These are phyloP conservation scores for Sebastes oblongus DNA, from an alignment of 2,797 vertebrate species.

Conservation along the genomic window DNA sequence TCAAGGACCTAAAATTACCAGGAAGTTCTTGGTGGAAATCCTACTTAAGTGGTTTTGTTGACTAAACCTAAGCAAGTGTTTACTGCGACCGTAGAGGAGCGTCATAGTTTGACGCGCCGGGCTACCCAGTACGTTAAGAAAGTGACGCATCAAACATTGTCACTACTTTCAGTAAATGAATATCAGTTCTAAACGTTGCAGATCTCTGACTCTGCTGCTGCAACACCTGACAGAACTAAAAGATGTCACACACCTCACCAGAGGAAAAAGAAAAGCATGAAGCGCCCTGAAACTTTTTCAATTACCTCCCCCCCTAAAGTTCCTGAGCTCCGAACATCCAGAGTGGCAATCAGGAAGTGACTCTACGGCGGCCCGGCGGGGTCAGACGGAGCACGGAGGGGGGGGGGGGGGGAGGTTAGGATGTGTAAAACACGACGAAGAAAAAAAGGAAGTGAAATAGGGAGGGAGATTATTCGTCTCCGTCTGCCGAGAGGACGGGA, in stretches of 20 bases:
- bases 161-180: neutral
- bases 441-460: slow-evolving; percentile 34
- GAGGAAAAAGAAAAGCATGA: neutral
- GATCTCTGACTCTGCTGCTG: neutral
- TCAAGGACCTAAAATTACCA: no score
- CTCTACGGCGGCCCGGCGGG: slow-evolving; percentile 45
- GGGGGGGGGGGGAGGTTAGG: slow-evolving; percentile 23
- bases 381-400: slow-evolving; percentile 31
- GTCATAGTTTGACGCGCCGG: no score
- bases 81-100: no score
- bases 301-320: slow-evolving; percentile 45
- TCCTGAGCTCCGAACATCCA: slow-evolving; percentile 41
- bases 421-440: slow-evolving; percentile 50
- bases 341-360: slow-evolving; percentile 64
- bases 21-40: no score
- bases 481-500: slow-evolving; percentile 42
- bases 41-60: no score
- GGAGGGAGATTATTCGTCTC: slow-evolving; percentile 61
- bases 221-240: neutral
- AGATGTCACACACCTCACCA: neutral
- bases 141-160: neutral
- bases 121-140: no score
- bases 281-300: slow-evolving; percentile 58
- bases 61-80: no score
- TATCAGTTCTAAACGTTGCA: no score